Base-by-base conservation (phyloP, 2,888 invertebrate species). In the Apodemia mormo region DNA sequence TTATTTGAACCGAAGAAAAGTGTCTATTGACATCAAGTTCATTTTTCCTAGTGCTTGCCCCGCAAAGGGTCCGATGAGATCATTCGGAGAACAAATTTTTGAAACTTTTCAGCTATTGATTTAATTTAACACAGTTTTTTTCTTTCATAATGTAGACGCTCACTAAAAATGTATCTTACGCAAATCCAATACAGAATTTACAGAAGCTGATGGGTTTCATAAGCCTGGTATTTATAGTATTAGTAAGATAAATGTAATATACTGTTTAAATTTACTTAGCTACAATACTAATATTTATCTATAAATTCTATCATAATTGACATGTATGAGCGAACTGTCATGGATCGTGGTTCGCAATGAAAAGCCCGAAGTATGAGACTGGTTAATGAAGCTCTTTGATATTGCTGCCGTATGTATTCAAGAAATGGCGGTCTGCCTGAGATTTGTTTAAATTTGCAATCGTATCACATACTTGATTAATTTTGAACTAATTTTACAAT, bases 221-320 rank as follows among this genome's bases (percentile, higher is more conserved):
- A 45, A 45, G 2, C 3, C 12, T 2, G 45, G 2, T 12, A 12
- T 45, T 45, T 12, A 45, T 45, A 45, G 2, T 45, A 10, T 12
- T 12, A 45, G 45, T 10, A 45, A 45, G 45, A 45, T 45, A 6
- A 45, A 45, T 45, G 12, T 1, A 45, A 12, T 45, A 54, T 6
- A 29, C n/a, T 30, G 9, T 58, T 30, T 58, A 2, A 54, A 54
- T 22, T 14, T 22, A 1, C 22, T 54, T 22, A 54, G 22, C 8
- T 22, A 22, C 1, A n/a, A 58, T 58, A 58, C 56, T 4, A 29
- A 58, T 30, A 30, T 22, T 22, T 58, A 30, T 58, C 56, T 29
- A 58, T 58, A 58, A 58, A 58, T 58, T 58, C 29, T 10, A 58
- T 58, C 56, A 58, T 58, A 2, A 58, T 29, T 58, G 56, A 30